Percentiles rank a stretch among this genome's conserved stretches.
Evolutionary conservation across 1,140 invertebrate species (phyloP).

Genomic region (Matsumurasca onukii): DNA sequence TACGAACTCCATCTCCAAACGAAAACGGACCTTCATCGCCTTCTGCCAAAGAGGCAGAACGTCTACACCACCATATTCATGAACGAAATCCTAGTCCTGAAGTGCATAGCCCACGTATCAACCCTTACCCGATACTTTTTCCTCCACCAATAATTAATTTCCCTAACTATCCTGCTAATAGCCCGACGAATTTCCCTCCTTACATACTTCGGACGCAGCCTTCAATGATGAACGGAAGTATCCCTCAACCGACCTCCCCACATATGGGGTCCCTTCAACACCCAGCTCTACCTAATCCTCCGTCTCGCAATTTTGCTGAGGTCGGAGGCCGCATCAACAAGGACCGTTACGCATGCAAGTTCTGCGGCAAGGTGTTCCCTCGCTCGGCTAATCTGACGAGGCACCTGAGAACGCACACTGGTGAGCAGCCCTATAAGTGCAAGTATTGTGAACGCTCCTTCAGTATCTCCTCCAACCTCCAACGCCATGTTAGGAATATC

Average conservation of each 20-base stretch:
- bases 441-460: conserved; percentile 98
- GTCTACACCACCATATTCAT: conserved; percentile 8
- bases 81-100: conserved; percentile 30
- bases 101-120: conserved; percentile 25
- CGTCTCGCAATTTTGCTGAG: conserved; percentile 39
- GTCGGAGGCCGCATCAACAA: conserved; percentile 40
- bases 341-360: conserved; percentile 97
- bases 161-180: conserved; percentile 47
- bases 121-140: conserved; percentile 34
- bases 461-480: conserved; percentile 97
- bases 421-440: conserved; percentile 97
- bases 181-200: conserved; percentile 49
- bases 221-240: conserved; percentile 45
- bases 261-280: conserved; percentile 45
- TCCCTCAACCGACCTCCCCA: conserved; percentile 46
- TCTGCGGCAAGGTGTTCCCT: conserved; percentile 97
- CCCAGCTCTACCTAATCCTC: conserved; percentile 40
- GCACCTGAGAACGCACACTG: conserved; percentile 96
- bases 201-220: too few relatives aligned
- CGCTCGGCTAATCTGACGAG: conserved; percentile 97
- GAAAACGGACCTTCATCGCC: conserved; percentile 43
- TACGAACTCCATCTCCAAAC: conserved; percentile 54
- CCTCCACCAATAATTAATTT: conserved; percentile 56
- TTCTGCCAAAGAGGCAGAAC: conserved; percentile 40
- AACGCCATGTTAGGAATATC: conserved; percentile 98